Evolutionary conservation across 2,888 invertebrate genomes (phyloP).

Genomic region (Asteroscopus sphinx): DNA sequence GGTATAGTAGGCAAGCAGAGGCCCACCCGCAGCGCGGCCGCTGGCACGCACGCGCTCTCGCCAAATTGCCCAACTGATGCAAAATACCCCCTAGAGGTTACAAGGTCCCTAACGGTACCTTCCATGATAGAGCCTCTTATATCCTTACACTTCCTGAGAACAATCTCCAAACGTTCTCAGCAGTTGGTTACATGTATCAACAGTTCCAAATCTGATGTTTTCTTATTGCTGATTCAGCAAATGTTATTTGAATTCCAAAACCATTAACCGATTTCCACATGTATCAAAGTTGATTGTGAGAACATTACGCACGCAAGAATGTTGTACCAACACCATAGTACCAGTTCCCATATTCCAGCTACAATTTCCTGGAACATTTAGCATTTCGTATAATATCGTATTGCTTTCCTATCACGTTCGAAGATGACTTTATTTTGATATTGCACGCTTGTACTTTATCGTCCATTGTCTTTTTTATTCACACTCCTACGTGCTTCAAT

Average conservation of each 20-base stretch:
- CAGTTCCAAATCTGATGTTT: slow-evolving; percentile 2
- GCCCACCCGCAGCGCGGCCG: slow-evolving; percentile 82
- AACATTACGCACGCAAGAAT: slow-evolving; percentile 51
- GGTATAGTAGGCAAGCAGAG: slow-evolving; percentile 70
- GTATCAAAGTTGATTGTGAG: slow-evolving; percentile 44
- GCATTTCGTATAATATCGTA: slow-evolving; percentile 59
- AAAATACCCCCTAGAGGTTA: slow-evolving; percentile 57
- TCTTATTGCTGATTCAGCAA: slow-evolving; percentile 4
- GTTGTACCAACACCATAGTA: slow-evolving; percentile 32
- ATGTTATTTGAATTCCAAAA: slow-evolving; percentile 5
- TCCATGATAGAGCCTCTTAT: slow-evolving; percentile 50
- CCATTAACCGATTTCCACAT: slow-evolving; percentile 25
- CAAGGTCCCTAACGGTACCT: slow-evolving; percentile 71
- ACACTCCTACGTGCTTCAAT: slow-evolving; percentile 72
- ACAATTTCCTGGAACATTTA: slow-evolving; percentile 74
- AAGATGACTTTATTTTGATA: slow-evolving; percentile 87
- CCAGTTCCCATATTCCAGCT: slow-evolving; percentile 61
- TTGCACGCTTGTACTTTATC: slow-evolving; percentile 79
- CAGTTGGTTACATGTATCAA: neutral
- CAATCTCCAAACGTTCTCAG: slow-evolving; percentile 19
- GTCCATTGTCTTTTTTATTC: slow-evolving; percentile 79
- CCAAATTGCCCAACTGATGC: slow-evolving; percentile 65
- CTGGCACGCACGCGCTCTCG: slow-evolving; percentile 80
- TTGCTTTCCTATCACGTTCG: slow-evolving; percentile 78
- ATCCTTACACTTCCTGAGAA: slow-evolving; percentile 33